Evolutionary conservation across 2,113 vertebrate genomes (phyloP).

Genomic region (Perccottus glenii): DNA sequence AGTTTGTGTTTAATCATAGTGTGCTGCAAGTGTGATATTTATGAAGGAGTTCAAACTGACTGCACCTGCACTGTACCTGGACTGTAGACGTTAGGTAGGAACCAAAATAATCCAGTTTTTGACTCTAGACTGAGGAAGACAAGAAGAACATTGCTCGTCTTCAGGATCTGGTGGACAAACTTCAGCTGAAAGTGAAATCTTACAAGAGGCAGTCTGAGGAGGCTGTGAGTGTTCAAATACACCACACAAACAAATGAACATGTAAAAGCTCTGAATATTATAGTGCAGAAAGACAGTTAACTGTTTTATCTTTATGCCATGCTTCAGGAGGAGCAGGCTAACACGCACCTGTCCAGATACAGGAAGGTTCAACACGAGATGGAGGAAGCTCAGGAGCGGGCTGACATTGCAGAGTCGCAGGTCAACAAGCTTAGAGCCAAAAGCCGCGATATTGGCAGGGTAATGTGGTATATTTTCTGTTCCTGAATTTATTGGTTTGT

Average conservation of each 20-base stretch:
- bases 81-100: background rate
- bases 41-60: background rate
- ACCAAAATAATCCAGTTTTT: background rate
- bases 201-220: slow-evolving; percentile 81
- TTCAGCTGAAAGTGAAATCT: slow-evolving; percentile 82
- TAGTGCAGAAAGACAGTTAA: background rate
- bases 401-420: slow-evolving; percentile 82
- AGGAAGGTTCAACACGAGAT: slow-evolving; percentile 83
- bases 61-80: slow-evolving; percentile 4
- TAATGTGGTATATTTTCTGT: slow-evolving; percentile 11
- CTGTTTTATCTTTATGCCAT: background rate
- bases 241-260: slow-evolving; percentile 26
- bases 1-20: background rate
- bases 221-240: slow-evolving; percentile 68
- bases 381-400: slow-evolving; percentile 83
- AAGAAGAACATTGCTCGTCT: slow-evolving; percentile 77
- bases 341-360: slow-evolving; percentile 70
- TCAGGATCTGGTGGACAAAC: slow-evolving; percentile 82
- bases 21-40: slow-evolving; percentile 13
- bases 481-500: background rate
- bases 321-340: slow-evolving; percentile 76
- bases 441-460: slow-evolving; percentile 59
- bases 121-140: slow-evolving; percentile 77
- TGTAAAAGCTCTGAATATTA: background rate
- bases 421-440: slow-evolving; percentile 81